Evolutionary conservation across 2,113 vertebrate species (phyloP).

Genomic region (Apteryx owenii): DNA sequence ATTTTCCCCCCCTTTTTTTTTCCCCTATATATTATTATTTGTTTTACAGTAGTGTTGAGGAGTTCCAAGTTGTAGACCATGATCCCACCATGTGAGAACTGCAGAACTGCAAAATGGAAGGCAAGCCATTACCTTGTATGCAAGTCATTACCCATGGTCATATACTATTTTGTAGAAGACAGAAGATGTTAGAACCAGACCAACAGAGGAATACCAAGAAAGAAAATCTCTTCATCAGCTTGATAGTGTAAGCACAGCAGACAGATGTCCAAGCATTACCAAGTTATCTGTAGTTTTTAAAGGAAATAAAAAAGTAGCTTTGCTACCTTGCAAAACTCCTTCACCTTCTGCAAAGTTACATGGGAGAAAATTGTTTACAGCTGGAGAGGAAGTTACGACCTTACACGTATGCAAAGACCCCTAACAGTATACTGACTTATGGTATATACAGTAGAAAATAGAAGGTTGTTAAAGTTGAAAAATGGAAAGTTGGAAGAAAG

Average conservation of each 20-base stretch:
- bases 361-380: too few species aligned
- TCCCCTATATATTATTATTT: background rate
- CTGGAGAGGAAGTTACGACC: background rate
- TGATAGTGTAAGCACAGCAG: background rate
- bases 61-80: background rate
- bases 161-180: background rate
- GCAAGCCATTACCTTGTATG: fast-evolving
- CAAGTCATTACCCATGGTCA: background rate
- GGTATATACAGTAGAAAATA: background rate
- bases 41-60: background rate
- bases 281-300: background rate
- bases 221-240: background rate
- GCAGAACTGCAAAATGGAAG: background rate
- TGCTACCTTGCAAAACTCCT: background rate
- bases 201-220: background rate
- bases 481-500: background rate
- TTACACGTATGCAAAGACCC: background rate
- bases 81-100: background rate
- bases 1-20: background rate
- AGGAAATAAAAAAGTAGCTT: background rate
- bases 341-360: background rate
- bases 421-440: fast-evolving
- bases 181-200: background rate
- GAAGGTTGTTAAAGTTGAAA: background rate
- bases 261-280: background rate